phyloP scores from a whole-genome alignment of 2,797 vertebrate genomes.

The Choloepus didactylus region DNA sequence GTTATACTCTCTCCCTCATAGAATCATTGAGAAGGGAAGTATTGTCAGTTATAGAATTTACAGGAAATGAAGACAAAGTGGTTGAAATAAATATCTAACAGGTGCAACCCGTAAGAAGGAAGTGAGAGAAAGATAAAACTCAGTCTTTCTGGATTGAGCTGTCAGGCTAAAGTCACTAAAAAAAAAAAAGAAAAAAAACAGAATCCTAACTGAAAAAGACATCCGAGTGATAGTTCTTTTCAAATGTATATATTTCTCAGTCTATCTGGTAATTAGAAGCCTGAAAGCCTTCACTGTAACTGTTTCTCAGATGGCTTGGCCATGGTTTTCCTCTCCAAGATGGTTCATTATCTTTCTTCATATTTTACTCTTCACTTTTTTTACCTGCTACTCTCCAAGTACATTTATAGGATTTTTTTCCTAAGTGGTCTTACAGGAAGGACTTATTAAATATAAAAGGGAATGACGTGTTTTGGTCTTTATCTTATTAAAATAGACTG shows the following conservation, averaged over 20 bases:
- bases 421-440: conserved; percentile 61
- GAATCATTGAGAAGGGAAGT: background rate
- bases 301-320: background rate
- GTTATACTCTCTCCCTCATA: background rate
- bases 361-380: conserved; percentile 38
- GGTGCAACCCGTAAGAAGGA: background rate
- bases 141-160: conserved; percentile 34
- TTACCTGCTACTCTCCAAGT: background rate
- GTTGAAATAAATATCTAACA: conserved; percentile 56
- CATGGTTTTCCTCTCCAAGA: background rate
- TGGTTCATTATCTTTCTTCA: background rate
- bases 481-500: conserved; percentile 70
- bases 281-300: conserved; percentile 2
- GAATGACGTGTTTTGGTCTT: conserved; percentile 62
- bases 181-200: background rate
- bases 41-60: conserved; percentile 25
- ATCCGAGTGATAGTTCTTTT: background rate
- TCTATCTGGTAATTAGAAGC: conserved; percentile 27
- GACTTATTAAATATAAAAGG: conserved; percentile 72
- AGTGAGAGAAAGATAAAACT: conserved; percentile 49
- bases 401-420: background rate
- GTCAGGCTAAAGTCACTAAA: background rate
- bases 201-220: background rate
- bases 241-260: background rate
- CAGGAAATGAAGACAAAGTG: background rate